Conservation (phyloP, 2,797 vertebrate genomes). For the Cyprinodon diabolis region DNA sequence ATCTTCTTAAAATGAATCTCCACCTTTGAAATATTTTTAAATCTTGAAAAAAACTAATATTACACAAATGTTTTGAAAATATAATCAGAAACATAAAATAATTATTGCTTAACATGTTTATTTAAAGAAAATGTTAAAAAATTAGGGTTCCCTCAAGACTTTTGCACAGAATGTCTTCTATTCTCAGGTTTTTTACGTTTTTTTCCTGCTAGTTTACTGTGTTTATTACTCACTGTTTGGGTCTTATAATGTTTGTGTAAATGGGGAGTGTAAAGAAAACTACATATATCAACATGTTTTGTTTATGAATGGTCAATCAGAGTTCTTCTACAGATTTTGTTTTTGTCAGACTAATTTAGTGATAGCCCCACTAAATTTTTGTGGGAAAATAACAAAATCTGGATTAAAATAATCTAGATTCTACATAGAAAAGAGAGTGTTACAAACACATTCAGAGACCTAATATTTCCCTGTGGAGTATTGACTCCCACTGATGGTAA, state of each 20-base stretch:
- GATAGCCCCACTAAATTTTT: not conserved
- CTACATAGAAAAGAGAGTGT: not conserved
- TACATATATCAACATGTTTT: not conserved
- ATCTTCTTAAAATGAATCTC: not conserved
- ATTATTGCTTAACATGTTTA: not conserved
- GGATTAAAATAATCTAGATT: not conserved
- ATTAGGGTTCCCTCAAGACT: no score
- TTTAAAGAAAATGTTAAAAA: not conserved
- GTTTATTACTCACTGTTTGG: not conserved
- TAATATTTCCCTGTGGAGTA: no score
- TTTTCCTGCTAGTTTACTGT: not conserved
- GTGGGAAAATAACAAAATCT: not conserved
- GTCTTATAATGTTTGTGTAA: not conserved
- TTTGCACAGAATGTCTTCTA: not conserved
- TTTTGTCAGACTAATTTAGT: not conserved
- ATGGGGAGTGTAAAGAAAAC: not conserved
- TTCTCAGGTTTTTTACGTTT: constrained; percentile 3
- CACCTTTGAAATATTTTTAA: not conserved
- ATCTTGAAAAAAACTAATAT: not conserved
- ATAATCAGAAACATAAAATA: not conserved
- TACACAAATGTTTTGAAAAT: not conserved
- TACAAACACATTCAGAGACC: not conserved
- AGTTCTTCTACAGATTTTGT: not conserved
- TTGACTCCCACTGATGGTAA: not conserved
- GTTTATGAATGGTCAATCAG: not conserved